A percentile compares a stretch with the other conserved stretches of the same genome.
These are phyloP conservation scores for Dinocampus coccinellae DNA, from an alignment of 2,888 invertebrate species.

Conservation along the genomic window DNA sequence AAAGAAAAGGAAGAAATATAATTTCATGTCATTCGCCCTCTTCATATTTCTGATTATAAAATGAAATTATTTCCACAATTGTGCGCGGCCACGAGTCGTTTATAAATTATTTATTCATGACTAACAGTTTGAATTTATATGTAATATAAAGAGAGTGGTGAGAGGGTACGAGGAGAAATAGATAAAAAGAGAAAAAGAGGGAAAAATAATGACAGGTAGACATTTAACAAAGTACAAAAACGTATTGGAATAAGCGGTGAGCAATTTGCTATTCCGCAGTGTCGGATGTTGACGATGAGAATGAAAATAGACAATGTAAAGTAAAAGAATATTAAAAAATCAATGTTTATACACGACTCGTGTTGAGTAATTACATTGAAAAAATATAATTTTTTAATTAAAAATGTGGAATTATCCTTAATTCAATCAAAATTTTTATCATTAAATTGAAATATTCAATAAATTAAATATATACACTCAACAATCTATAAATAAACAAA, in stretches of 20 bases:
- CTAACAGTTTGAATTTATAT: conserved; percentile 9
- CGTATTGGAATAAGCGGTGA: background rate
- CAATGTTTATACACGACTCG: conserved; percentile 35
- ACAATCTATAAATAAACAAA: too few relatives aligned
- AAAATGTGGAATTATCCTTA: conserved; percentile 25
- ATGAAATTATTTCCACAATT: background rate
- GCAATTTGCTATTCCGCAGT: background rate
- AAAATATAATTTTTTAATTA: conserved; percentile 32
- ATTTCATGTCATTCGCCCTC: background rate
- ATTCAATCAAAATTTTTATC: conserved; percentile 32
- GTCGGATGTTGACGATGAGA: background rate
- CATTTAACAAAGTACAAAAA: background rate
- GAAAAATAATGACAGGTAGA: background rate
- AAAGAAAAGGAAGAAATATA: background rate
- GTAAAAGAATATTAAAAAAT: conserved; percentile 28
- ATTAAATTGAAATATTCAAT: conserved; percentile 22
- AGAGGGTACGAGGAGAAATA: background rate
- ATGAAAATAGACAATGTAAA: background rate
- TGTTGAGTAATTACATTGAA: conserved; percentile 23
- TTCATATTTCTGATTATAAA: background rate
- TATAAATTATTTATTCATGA: background rate
- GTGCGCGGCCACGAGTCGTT: background rate
- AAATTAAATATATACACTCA: background rate
- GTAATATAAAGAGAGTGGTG: background rate
- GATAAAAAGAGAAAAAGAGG: background rate